Evolutionary conservation across 2,888 invertebrate genomes (phyloP), one percentile per base, ranked within the genome.

Genomic region (Notodonta ziczac): DNA sequence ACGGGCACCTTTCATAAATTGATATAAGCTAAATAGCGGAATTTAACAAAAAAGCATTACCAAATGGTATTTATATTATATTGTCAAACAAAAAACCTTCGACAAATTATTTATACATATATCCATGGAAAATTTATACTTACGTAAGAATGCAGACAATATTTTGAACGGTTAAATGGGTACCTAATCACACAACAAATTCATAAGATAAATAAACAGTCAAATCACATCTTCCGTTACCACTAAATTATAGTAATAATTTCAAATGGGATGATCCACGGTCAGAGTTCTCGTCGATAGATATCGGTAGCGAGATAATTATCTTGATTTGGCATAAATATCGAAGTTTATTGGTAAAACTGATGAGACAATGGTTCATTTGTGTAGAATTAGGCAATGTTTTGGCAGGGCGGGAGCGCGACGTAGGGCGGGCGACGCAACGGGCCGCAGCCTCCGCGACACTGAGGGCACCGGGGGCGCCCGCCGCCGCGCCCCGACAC

Each of bases 401-500:
- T 87, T 84, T 86, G 86, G 76, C 74, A 73, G 74, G 75, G 75
- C 69, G 72, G 69, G 70, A 73, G 67, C 73, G 80, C 78, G 78
- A 67, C 78, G 79, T 76, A 83, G 87, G 88, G 88, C 90, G 89
- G 87, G 84, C 90, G 88, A 86, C 85, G 76, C 76, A 78, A 73
- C 78, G 75, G 72, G 83, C 90, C 91, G 89, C 94, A 93, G 94
- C 93, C 91, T 94, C 93, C 93, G 90, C 89, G 88, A 87, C 84
- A 94, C 94, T 94, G 92, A 90, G 84, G 85, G 84, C 77, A 69
- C 58, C 60, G 61, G 70, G 75, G 76, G 67, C 74, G 66, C 75
- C 73, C 73, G 39, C 79, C 76, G 66, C 78, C 73, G 72, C 72
- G 57, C 73, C 70, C 72, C 73, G 60, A 60, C 73, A 71, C 76